Evolutionary conservation across 2,888 invertebrate genomes (phyloP), one percentile per base, ranked within the genome.

Genomic region (Bhutanitis thaidina): DNA sequence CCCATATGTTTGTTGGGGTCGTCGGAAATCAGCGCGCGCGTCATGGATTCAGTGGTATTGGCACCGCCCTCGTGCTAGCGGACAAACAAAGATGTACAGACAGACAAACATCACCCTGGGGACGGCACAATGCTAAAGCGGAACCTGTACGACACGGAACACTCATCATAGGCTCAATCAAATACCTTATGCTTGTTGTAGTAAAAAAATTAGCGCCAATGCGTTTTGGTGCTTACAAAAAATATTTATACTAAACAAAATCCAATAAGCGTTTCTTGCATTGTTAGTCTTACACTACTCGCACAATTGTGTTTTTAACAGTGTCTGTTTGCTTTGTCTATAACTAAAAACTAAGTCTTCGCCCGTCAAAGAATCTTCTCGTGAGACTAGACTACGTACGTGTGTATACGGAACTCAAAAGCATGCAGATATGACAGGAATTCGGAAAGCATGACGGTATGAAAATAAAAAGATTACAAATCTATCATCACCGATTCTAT

Each of bases 41-140:
- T 96, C 96, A 97, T 96, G 91, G 96, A 96, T 91, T 97, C 97
- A 90, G 96, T 96, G 91, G 95, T 94, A 92, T 93, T 95, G 89
- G 95, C 93, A 91, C 96, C 96, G 92, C 95, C 95, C 92, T 95
- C 95, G 93, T 95, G 95, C 95, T 95, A 93, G 90, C 93, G 92
- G 91, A 92, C 91, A 92, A 91, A 91, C 91, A 83, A 77, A 51
- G 35, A 43, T 45, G 50, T 46, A 87, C 79, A 87, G 80, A 76
- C 80, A 71, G 62, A 74, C 73, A 84, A 74, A 79, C 80, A 80
- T 74, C 65, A 73, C 78, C 84, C 81, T 71, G 52, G 54, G 58
- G 66, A 75, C 77, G 75, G 68, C 76, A 83, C 78, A 80, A 56
- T 58, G 61, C 67, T 65, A 65, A 69, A 69, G 64, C 64, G 60